Evolutionary conservation across 2,113 vertebrate species (phyloP), one percentile per base, ranked within the genome.

Genomic region (Albula glossodonta): DNA sequence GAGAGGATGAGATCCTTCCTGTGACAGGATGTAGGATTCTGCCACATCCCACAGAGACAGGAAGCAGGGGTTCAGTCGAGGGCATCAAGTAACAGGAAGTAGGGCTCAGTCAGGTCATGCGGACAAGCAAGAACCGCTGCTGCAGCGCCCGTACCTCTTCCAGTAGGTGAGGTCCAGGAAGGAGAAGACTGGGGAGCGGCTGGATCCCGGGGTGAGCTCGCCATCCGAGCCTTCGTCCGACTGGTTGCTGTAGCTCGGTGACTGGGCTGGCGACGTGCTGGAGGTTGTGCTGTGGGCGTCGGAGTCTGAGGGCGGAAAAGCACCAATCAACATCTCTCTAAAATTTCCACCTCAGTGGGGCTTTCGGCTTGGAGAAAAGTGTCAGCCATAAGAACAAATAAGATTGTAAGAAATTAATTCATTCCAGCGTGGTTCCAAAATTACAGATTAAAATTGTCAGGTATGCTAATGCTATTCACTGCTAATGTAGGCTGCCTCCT

Each of bases 271-370:
- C 31, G 98, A 99, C 88, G 96, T 94, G 91, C 98, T 99, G 9
- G 98, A 99, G 53, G 98, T 98, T 56, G 97, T 99, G 90, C 98
- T 99, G 93, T 99, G 98, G 74, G 98, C 98, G 85, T 99, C 98
- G 0, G 98, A 99, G 88, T 99, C 98, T 99, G 91, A 11, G 19
- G 63, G 70, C 22, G n/a, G 56, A 13, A 31, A 74, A 31, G 8
- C 6, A 74, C 70, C 70, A 31, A 74, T 74, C 70, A 74, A 22
- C 70, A 70, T 22, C 22, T 70, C 19, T 5, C 70, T 74, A 22
- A 74, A 11, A n/a, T 31, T 8, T 74, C 17, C 0, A 1, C n/a
- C 22, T 10, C 1, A 74, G 22, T n/a, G 31, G 1, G 70, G 7
- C n/a, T 8, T 22, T 66, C 63, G 0, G 6, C n/a, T 1, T 31